Percentiles rank a stretch among this genome's conserved stretches.
Conservation (phyloP, 2,888 invertebrate genomes). For the Erannis defoliaria region DNA sequence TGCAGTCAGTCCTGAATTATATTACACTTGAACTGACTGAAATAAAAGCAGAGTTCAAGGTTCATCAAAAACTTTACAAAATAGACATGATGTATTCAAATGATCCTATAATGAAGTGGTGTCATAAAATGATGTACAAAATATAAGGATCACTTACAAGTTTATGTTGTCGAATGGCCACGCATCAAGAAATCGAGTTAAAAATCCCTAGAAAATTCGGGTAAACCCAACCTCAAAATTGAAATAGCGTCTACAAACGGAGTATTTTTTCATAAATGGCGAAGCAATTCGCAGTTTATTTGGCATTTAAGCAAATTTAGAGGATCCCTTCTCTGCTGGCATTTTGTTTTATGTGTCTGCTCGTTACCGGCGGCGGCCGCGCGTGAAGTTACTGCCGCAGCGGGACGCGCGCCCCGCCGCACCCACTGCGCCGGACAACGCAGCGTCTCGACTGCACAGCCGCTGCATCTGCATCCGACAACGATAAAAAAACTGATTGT, state of each 20-base stretch:
- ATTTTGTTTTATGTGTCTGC: conserved; percentile 85
- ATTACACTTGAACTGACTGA: conserved; percentile 21
- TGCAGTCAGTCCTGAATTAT: conserved; percentile 42
- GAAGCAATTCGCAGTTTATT: conserved; percentile 84
- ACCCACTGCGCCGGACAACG: conserved; percentile 43
- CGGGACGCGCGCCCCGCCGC: conserved; percentile 64
- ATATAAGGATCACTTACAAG: conserved; percentile 12
- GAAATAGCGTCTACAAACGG: conserved; percentile 53
- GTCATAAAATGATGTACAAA: neutral
- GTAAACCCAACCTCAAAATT: conserved; percentile 38
- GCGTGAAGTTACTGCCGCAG: conserved; percentile 84
- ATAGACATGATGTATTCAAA: neutral
- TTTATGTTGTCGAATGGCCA: conserved; percentile 18
- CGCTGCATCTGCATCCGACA: no score
- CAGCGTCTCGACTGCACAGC: conserved; percentile 11
- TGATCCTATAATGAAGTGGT: neutral
- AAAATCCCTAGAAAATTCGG: conserved; percentile 25
- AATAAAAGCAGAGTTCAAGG: conserved; percentile 15
- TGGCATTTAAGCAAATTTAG: conserved; percentile 85
- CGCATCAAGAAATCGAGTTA: conserved; percentile 30
- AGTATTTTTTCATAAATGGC: conserved; percentile 78
- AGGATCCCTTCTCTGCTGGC: conserved; percentile 81
- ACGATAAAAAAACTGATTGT: no score
- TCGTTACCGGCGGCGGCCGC: conserved; percentile 84
- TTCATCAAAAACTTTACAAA: conserved; percentile 4